Evolutionary conservation across 2,113 vertebrate species (phyloP), one percentile per base, ranked within the genome.

Genomic region (Suncus etruscus): DNA sequence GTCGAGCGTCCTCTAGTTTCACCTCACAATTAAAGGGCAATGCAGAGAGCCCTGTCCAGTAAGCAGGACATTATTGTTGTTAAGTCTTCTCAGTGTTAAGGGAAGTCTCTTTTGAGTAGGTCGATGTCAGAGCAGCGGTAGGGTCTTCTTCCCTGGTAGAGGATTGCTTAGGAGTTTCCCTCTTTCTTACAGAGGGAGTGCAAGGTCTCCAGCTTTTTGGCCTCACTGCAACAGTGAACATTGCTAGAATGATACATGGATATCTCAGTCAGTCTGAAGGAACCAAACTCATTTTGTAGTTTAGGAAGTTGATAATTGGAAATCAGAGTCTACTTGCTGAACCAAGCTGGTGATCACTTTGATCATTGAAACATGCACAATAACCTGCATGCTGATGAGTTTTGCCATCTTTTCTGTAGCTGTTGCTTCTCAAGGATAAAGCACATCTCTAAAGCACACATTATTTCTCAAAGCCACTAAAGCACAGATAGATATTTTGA

Each of bases 401-500:
- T 18, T 69, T 7, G 18, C 48, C 20, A 48, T 68, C 50, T 7
- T 14, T 45, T 25, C 63, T 0, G 27, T 12, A 0, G 15, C 31
- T 22, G 15, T 0, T n/a, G 3, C 0, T 6, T 3, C 0, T 6
- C 6, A 15, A 3, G 24, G 1, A 2, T 9, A 15, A 31, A 10
- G 45, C 29, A 70, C n/a, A 18, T 9, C 29, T 11, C n/a, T 14
- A 2, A 50, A 4, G n/a, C 32, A 45, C 3, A 10, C 2, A 1
- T 10, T 8, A 0, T 58, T 63, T n/a, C 68, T 14, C 1, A 1
- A 1, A 58, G 48, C 14, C 82, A 48, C 20, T 11, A 65, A 0
- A 51, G 75, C 65, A 14, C 16, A 16, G 22, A 24, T 48, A 1
- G 27, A 6, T 12, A 11, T 11, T 82, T 16, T 7, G 54, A 50